Base-by-base conservation (phyloP, 2,797 vertebrate genomes). In the Sciaenops ocellatus region DNA sequence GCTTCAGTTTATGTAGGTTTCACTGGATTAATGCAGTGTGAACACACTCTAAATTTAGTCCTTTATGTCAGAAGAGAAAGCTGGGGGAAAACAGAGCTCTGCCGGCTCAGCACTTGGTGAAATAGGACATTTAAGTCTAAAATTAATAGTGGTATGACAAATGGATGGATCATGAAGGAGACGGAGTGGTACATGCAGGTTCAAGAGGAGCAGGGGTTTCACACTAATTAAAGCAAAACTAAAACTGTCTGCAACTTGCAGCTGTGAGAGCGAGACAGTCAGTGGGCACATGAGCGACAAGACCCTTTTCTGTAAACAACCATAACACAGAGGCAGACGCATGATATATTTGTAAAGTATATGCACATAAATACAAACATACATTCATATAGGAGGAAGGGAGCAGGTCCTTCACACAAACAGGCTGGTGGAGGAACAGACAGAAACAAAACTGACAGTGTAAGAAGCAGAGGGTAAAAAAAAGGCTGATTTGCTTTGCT, bases 291-390 rank as follows among this genome's bases (percentile, higher is more conserved):
- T 34, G 46, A 75, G 46, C 68, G 51, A 28, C 51, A 61, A 79
- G 41, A 55, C 73, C 30, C 41, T 73, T 82, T 55, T 89, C 84
- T 89, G 90, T 91, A 91, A 93, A 91, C 87, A 87, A 86, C 77
- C 73, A 79, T 22, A 73, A 80, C 71, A 85, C 77, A 78, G 82
- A 88, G 75, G 44, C 82, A 82, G 83, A 81, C 1, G 56, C 70
- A 57, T 79, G 76, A 84, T 82, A 59, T 75, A 89, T 90, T 84
- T 92, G 84, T 88, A 83, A 92, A 90, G 87, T 86, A 90, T 89
- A 90, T 90, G 82, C 85, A 90, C 87, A 91, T 91, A 94, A 89
- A 93, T 92, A 94, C 82, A 92, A 87, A 91, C 86, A 84, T 79
- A 89, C 88, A 91, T 84, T 87, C 86, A 89, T 82, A 87, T 62